A percentile compares a stretch with the other conserved stretches of the same genome.
These are phyloP conservation scores for Cerastoderma edule DNA, from an alignment of 2,888 invertebrate genomes.

Conservation along the genomic window DNA sequence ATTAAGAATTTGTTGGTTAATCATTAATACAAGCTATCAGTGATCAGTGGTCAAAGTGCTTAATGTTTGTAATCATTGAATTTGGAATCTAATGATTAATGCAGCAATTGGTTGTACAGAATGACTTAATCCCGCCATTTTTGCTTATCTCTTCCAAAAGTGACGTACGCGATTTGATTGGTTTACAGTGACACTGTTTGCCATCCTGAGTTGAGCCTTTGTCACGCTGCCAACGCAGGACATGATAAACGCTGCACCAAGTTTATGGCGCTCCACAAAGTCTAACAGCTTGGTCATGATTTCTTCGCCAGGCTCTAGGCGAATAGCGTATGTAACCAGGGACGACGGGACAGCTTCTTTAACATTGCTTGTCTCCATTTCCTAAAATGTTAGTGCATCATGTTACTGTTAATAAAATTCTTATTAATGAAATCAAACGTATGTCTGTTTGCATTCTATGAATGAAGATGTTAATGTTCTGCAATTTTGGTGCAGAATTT, in stretches of 20 bases:
- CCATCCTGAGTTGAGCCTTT: constrained; percentile 82
- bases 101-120: background rate
- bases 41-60: background rate
- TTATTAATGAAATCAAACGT: too few relatives aligned
- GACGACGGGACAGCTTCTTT: constrained; percentile 24
- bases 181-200: constrained; percentile 67
- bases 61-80: too few relatives aligned
- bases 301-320: constrained; percentile 79
- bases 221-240: constrained; percentile 84
- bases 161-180: background rate
- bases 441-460: too few relatives aligned
- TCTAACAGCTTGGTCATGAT: constrained; percentile 70
- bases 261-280: constrained; percentile 68
- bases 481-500: too few relatives aligned
- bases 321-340: constrained; percentile 64
- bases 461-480: too few relatives aligned
- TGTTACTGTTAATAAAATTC: too few relatives aligned
- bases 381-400: too few relatives aligned
- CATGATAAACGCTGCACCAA: constrained; percentile 82
- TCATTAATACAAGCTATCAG: too few relatives aligned
- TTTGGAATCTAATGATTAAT: background rate
- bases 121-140: background rate
- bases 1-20: too few relatives aligned
- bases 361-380: too few relatives aligned
- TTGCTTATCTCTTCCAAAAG: background rate